Evolutionary conservation across 2,888 invertebrate genomes (phyloP), one percentile per base, ranked within the genome.

Genomic region (Punctoribates punctum): DNA sequence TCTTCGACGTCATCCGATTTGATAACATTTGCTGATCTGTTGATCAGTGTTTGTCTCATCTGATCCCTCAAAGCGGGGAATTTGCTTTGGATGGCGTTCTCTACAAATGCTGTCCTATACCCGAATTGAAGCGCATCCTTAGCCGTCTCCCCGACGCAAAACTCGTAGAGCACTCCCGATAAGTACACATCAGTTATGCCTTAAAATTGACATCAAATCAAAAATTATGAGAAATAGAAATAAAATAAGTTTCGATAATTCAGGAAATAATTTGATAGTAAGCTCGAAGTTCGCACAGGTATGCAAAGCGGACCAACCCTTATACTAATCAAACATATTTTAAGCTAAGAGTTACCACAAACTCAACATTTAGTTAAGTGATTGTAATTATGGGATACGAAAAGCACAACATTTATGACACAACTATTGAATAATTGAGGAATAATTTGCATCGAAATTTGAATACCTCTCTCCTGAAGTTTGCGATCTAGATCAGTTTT

Each of bases 151-250:
- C 77, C 93, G 8, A 96, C 96, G 84, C 96, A 97, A 65, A 96
- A 92, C 84, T 97, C 96, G 82, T 94, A 95, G 0, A 96, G 96
- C 78, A 97, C 86, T 0, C 97, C 97, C 83, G 96, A 96, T 57
- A 96, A 90, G 84, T 93, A 96, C 80, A 96, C 92, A 83, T 96
- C 96, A 6, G 94, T 93, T 73, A 67, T 67, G 9, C 67, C 67
- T 67, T 6, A 8, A 5, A 29, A 15, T 27, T 25, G 6, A 27
- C 17, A 6, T 54, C 5, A 54, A 13, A 8, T 54, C 13, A 9
- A 42, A 42, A 42, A 9, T 42, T 42, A n/a, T n/a, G n/a, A n/a
- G n/a, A 34, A 34, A 34, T 34, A 5, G 4, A 34, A 34, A 34
- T 34, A 34, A 34, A 34, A 34, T 34, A 8, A 34, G 8, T 34